Evolutionary conservation across 1,140 invertebrate genomes (phyloP), one percentile per base, ranked within the genome.

Genomic region (Drosophila sproati): DNA sequence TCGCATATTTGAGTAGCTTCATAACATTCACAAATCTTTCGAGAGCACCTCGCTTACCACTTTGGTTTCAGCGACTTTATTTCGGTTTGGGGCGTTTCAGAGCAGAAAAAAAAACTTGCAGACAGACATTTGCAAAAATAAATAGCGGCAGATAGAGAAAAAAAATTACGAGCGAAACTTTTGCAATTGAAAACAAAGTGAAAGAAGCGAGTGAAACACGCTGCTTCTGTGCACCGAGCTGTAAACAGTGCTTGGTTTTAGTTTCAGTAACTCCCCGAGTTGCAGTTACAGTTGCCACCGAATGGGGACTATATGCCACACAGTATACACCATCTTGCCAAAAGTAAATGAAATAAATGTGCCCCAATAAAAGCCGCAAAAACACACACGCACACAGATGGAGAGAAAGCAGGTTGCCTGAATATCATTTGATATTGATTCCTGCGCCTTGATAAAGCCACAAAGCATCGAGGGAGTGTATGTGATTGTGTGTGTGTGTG

Each of bases 361-460:
- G 56, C 55, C n/a, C n/a, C 28, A 57, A 50, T 60, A 43, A 67
- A 62, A 47, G 43, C 4, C 34, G 39, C 35, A 48, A 4, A 37
- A 41, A 50, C 47, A 50, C 28, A 50, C 28, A 28, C 29, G n/a
- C 10, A n/a, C 10, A 8, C 45, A 39, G 20, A 20, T 20, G 20
- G 20, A 20, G 20, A 20, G 20, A 20, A 20, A 32, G 43, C 37
- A 61, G 56, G 57, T 69, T 80, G 82, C 78, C 69, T 85, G 54
- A 57, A 60, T 75, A 78, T 48, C 82, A 86, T 85, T 78, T 77
- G 68, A 51, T 77, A 85, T 85, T 85, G 81, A 85, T 82, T 80
- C 48, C 32, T 55, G 69, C 62, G 69, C 34, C 45, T 62, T 7
- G 69, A 70, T 52, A 63, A 43, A 43, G 45, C 37, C 52, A 3